Evolutionary conservation across 2,888 invertebrate genomes (phyloP), one percentile per base, ranked within the genome.

Genomic region (Phalangium opilio): DNA sequence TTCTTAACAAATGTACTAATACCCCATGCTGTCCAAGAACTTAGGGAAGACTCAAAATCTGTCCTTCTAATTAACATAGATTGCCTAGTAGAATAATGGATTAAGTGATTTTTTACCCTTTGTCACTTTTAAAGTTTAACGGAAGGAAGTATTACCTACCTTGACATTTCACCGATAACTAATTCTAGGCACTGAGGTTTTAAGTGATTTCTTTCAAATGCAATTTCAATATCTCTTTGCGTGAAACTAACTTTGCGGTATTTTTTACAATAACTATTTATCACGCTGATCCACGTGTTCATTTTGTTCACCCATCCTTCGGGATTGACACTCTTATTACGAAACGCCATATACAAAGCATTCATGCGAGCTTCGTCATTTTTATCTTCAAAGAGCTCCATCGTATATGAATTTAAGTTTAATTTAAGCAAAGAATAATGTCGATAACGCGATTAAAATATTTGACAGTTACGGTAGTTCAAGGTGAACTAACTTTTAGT

Each of bases 261-360:
- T 40, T 51, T 45, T 1, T 42, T 11, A 14, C 50, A 48, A 27
- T 47, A 19, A 5, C 44, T 43, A 33, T 47, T 51, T 33, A 56
- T 54, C 3, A 48, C 41, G 34, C 33, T 50, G 18, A 43, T 47
- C 56, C 55, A 56, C 45, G 51, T 51, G 17, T 56, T 54, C 46
- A 56, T 49, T 44, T 56, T 56, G 2, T 46, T 44, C 36, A 51
- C 54, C 47, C 51, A 56, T 11, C 56, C 56, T 45, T 56, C 54
- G 3, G 55, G 56, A 38, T 56, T 56, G 14, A 47, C 47, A 48
- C 14, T 20, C 43, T 42, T 45, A 21, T 48, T 45, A 14, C 48
- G 48, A 46, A 51, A 50, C 3, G 45, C 4, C 21, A 36, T 40
- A 43, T 48, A 51, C 38, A 50, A 43, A 21, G 47, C 45, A 32